Evolutionary conservation across 2,797 vertebrate species (phyloP).

Genomic region (Tinamus major): DNA sequence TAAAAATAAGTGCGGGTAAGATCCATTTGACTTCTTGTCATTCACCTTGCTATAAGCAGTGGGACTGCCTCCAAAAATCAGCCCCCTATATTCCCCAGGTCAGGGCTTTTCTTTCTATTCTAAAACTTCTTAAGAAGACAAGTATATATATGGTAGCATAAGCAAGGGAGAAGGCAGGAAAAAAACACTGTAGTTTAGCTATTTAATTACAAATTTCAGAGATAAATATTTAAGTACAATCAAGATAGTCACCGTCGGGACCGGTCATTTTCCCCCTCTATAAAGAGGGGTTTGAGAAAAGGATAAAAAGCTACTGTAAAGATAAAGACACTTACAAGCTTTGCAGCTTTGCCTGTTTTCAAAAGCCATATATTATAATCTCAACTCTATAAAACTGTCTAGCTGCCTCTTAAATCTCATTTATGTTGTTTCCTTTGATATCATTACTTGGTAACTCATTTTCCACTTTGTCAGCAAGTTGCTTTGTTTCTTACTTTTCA

Average conservation of each 20-base stretch:
- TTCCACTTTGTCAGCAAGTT: constrained; percentile 52
- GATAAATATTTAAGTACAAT: background rate
- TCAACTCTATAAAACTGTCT: constrained; percentile 43
- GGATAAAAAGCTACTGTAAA: constrained; percentile 22
- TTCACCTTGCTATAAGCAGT: background rate
- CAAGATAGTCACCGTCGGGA: background rate
- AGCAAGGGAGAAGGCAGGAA: background rate
- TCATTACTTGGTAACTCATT: constrained; percentile 40
- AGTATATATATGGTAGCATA: background rate
- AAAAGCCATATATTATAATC: constrained; percentile 31
- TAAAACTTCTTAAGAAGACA: background rate
- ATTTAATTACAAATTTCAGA: background rate
- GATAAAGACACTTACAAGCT: constrained; percentile 15
- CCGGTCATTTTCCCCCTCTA: background rate
- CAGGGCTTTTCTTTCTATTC: background rate
- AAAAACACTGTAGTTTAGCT: background rate
- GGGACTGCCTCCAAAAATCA: background rate
- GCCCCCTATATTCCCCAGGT: background rate
- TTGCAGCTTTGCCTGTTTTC: constrained; percentile 16
- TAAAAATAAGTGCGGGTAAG: constrained; percentile 30
- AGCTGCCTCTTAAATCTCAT: constrained; percentile 54
- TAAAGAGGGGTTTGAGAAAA: background rate
- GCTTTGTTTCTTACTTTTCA: constrained; percentile 48
- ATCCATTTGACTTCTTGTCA: constrained; percentile 19
- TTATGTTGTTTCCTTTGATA: constrained; percentile 57